phyloP scores from a whole-genome alignment of 2,888 invertebrate genomes.

The Gymnoscelis rufifasciata region DNA sequence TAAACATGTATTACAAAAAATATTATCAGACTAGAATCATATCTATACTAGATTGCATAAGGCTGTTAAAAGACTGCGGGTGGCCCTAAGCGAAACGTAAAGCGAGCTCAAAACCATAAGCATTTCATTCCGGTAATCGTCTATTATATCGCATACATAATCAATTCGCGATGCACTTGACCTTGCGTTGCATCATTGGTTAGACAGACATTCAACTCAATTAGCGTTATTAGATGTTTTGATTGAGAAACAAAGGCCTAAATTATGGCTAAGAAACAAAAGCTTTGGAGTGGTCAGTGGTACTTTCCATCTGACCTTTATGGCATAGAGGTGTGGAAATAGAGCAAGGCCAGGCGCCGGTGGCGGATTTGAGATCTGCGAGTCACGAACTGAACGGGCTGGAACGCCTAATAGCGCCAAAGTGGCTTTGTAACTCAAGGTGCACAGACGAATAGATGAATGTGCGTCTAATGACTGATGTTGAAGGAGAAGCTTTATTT shows the following conservation, averaged over 20 bases:
- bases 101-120: neutral
- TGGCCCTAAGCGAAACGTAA: neutral
- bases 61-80: neutral
- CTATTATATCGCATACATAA: conserved; percentile 40
- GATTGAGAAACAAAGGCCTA: conserved; percentile 25
- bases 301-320: conserved; percentile 72
- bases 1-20: too few relatives aligned
- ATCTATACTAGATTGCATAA: too few relatives aligned
- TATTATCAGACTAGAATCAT: too few relatives aligned
- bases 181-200: conserved; percentile 51
- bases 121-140: conserved; percentile 19
- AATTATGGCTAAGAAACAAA: conserved; percentile 21
- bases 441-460: neutral
- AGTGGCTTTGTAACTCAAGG: conserved; percentile 1
- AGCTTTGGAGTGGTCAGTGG: conserved; percentile 24
- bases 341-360: conserved; percentile 67
- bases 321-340: conserved; percentile 61
- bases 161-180: conserved; percentile 54
- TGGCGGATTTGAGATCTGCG: conserved; percentile 68
- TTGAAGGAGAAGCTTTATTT: too few relatives aligned
- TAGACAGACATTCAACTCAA: conserved; percentile 15
- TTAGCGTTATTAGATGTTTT: neutral
- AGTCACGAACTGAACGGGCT: conserved; percentile 65
- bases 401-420: conserved; percentile 3
- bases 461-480: too few relatives aligned